phyloP scores from a whole-genome alignment of 2,797 vertebrate species.

The Echeneis naucrates region DNA sequence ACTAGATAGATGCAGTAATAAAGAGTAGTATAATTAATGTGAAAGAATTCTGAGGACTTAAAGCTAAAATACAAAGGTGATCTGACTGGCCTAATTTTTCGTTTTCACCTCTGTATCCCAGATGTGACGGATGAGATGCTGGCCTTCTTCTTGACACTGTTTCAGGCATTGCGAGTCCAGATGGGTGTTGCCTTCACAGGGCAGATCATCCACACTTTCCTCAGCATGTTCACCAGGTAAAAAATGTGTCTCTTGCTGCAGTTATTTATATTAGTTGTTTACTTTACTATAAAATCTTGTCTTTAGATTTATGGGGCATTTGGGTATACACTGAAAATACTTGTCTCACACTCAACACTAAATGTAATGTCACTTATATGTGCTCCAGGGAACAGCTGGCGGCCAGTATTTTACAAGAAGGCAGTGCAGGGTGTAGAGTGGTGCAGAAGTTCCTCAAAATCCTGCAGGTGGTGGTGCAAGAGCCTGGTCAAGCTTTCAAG shows the following conservation, averaged over 20 bases:
- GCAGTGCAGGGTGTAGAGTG: conserved; percentile 94
- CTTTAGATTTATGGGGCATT: neutral
- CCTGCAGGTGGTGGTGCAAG: conserved; percentile 96
- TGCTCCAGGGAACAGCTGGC: conserved; percentile 92
- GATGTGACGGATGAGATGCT: conserved; percentile 98
- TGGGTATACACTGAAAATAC: neutral
- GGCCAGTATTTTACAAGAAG: conserved; percentile 96
- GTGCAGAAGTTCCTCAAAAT: conserved; percentile 98
- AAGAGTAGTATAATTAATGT: neutral
- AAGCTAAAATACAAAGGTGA: neutral
- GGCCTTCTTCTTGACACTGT: conserved; percentile 97
- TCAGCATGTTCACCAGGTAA: conserved; percentile 96
- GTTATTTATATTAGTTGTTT: neutral
- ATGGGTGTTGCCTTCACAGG: conserved; percentile 98
- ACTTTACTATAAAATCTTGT: neutral
- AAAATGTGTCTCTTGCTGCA: too few relatives aligned
- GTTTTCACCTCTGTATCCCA: conserved; percentile 61
- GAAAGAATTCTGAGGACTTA: neutral
- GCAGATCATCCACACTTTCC: conserved; percentile 98
- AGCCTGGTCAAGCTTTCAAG: conserved; percentile 97
- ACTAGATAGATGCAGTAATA: neutral
- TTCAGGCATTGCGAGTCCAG: conserved; percentile 96
- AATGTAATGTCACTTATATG: conserved; percentile 22
- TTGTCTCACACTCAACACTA: conserved; percentile 3
- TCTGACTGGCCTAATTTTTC: neutral